A percentile compares a stretch with the other conserved stretches of the same genome.
Evolutionary conservation across 1,140 invertebrate genomes (phyloP).

Genomic region (Heliconius eleuchia): DNA sequence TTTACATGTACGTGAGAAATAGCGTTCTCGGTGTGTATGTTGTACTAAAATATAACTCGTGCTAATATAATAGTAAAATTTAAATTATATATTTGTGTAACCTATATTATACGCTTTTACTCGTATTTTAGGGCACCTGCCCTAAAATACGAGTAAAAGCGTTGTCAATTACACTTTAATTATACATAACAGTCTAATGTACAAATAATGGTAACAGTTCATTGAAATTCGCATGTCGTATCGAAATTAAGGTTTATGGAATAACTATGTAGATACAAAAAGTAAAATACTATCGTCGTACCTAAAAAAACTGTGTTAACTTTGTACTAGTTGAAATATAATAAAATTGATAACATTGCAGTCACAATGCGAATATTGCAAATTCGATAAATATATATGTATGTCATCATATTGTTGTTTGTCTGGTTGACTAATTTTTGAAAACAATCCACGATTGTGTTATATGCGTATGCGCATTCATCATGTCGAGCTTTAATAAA

Average conservation of each 20-base stretch:
- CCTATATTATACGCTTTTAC: no score
- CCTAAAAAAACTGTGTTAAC: not conserved
- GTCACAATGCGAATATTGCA: not conserved
- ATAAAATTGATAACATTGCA: not conserved
- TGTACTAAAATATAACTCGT: slow-evolving; percentile 24
- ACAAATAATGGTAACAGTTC: no score
- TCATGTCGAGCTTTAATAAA: slow-evolving; percentile 60
- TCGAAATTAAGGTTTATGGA: no score
- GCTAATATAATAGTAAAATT: not conserved
- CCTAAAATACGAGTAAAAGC: no score
- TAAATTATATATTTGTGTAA: not conserved
- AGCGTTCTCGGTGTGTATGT: slow-evolving; percentile 55
- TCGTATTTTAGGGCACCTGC: no score
- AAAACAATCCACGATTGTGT: slow-evolving; percentile 7
- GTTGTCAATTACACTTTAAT: no score
- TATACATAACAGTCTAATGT: no score
- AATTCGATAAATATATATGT: not conserved
- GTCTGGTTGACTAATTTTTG: slow-evolving; percentile 3
- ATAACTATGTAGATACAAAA: no score
- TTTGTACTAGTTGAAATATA: not conserved
- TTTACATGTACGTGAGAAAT: slow-evolving; percentile 78
- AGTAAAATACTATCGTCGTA: no score
- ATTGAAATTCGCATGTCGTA: no score
- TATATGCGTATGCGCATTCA: slow-evolving; percentile 38
- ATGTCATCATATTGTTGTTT: not conserved